These are phyloP conservation scores for Megalops atlanticus DNA, from an alignment of 2,113 vertebrate species.

Conservation along the genomic window DNA sequence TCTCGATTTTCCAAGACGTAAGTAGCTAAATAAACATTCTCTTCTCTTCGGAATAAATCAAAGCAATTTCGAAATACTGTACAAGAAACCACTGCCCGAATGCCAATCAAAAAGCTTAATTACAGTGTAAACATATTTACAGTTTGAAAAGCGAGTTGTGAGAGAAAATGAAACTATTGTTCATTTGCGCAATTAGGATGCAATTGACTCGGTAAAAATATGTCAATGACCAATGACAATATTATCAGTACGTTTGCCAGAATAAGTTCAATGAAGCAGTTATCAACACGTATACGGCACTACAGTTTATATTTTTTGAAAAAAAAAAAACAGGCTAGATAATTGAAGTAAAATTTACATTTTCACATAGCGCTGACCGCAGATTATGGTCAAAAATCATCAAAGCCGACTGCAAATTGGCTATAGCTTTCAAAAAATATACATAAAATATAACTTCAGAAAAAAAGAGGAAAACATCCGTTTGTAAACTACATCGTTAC, in stretches of 20 bases:
- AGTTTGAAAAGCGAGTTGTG: background rate
- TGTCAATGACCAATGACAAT: background rate
- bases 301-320: no score
- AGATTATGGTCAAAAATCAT: background rate
- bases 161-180: background rate
- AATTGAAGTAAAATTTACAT: background rate
- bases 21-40: slow-evolving; percentile 47
- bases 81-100: no score
- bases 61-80: background rate
- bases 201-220: background rate
- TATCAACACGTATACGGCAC: no score
- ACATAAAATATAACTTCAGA: no score
- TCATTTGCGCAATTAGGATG: background rate
- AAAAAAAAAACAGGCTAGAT: background rate
- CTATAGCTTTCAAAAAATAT: background rate
- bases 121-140: background rate
- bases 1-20: slow-evolving; percentile 75
- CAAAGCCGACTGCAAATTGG: background rate
- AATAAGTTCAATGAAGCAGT: no score
- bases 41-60: background rate
- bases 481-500: no score
- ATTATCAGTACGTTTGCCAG: no score
- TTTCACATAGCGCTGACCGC: background rate
- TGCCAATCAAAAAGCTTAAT: no score
- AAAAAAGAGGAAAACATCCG: no score